Evolutionary conservation across 92 coral and sea anemone species (phyloP).

Genomic region (Phymanthus crucifer): DNA sequence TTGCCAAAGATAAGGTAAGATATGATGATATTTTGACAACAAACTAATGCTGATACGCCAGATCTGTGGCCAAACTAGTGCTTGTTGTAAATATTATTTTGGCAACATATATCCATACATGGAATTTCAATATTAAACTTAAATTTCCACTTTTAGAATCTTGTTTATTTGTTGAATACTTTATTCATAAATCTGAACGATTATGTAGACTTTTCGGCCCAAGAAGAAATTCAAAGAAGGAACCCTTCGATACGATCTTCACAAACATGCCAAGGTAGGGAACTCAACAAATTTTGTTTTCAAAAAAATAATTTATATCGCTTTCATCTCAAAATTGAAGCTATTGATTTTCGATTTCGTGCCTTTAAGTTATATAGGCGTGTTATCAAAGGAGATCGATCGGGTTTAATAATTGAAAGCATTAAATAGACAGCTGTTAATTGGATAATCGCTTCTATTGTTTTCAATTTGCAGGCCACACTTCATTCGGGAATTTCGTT

Average conservation of each 20-base stretch:
- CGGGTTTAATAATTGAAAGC: neutral
- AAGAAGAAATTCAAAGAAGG: conserved; percentile 88
- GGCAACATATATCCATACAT: neutral
- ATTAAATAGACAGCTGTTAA: neutral
- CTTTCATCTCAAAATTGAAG: conserved; percentile 15
- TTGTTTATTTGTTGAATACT: conserved; percentile 11
- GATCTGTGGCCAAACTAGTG: neutral
- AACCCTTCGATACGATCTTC: conserved; percentile 88
- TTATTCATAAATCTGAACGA: conserved; percentile 16
- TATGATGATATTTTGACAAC: neutral
- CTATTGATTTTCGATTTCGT: neutral
- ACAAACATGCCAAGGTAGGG: conserved; percentile 91
- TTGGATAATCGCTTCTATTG: neutral
- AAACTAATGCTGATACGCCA: neutral
- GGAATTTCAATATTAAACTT: neutral
- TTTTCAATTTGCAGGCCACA: conserved; percentile 81
- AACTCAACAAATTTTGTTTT: too few species aligned
- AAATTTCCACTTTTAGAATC: neutral
- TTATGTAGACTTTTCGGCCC: conserved; percentile 86
- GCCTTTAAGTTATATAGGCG: neutral
- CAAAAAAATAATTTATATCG: neutral
- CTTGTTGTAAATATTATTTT: conserved; percentile 7
- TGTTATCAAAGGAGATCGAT: neutral
- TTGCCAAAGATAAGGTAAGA: conserved; percentile 90
- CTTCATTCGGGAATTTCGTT: conserved; percentile 86